These are phyloP conservation scores for Idaea dimidiata DNA, from an alignment of 2,888 invertebrate genomes.

Conservation along the genomic window DNA sequence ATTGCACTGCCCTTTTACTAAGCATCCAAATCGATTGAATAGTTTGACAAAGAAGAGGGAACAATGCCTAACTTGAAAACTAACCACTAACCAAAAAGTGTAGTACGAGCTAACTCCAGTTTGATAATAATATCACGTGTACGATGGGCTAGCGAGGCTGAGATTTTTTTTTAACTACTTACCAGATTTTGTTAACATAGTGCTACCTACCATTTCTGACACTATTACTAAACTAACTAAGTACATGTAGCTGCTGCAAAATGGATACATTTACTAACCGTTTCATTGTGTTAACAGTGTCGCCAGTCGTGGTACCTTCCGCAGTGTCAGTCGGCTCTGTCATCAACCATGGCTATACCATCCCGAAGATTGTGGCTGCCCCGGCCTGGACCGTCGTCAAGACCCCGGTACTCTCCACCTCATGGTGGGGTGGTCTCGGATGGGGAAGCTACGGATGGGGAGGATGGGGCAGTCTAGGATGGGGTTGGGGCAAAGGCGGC, in stretches of 20 bases:
- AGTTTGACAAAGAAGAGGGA: too few species aligned
- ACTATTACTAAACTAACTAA: not conserved
- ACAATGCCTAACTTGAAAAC: too few species aligned
- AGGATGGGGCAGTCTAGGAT: constrained; percentile 27
- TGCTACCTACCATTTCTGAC: too few species aligned
- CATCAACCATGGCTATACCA: constrained; percentile 54
- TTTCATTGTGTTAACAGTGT: constrained; percentile 17
- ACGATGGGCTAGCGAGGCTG: too few species aligned
- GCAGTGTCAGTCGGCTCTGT: constrained; percentile 47
- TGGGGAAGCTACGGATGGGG: constrained; percentile 20
- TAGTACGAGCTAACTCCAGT: too few species aligned
- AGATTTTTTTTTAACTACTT: too few species aligned
- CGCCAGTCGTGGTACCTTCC: constrained; percentile 31
- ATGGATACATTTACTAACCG: not conserved
- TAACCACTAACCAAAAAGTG: too few species aligned
- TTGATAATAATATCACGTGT: too few species aligned
- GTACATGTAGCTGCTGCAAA: not conserved
- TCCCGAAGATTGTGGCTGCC: constrained; percentile 41
- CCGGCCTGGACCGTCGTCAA: constrained; percentile 32
- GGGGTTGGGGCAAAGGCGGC: constrained; percentile 32
- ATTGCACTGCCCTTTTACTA: too few species aligned
- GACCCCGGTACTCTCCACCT: constrained; percentile 33
- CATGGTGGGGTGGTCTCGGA: constrained; percentile 20
- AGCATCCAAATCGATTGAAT: too few species aligned
- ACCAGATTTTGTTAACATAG: too few species aligned